Percentiles rank a stretch among this genome's conserved stretches.
These are phyloP conservation scores for Macrotis lagotis DNA, from an alignment of 2,113 vertebrate species.

Conservation along the genomic window DNA sequence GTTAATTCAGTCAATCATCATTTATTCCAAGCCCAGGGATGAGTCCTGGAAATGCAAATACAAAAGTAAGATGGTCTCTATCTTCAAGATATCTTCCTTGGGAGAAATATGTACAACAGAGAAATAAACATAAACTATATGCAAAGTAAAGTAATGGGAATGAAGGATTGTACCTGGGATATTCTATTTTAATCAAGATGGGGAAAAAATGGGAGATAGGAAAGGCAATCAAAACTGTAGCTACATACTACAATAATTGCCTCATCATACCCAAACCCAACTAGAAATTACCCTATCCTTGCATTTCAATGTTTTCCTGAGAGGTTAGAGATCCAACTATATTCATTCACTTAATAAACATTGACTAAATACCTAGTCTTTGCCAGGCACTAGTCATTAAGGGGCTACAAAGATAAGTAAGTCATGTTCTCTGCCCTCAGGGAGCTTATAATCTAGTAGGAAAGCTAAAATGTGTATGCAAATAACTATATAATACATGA, in stretches of 20 bases:
- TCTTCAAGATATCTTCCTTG: neutral
- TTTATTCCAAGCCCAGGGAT: neutral
- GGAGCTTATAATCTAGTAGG: neutral
- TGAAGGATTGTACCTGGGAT: neutral
- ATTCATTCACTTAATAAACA: neutral
- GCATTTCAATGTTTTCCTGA: neutral
- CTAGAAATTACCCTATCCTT: neutral
- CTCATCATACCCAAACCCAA: neutral
- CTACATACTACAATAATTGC: neutral
- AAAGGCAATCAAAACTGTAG: neutral
- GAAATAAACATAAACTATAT: neutral
- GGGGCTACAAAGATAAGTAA: neutral
- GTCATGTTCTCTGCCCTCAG: neutral
- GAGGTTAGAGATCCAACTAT: neutral
- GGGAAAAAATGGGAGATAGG: neutral
- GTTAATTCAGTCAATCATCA: neutral
- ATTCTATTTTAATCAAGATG: too few species aligned
- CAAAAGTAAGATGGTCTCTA: neutral
- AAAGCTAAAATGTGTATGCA: neutral
- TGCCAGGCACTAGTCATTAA: neutral
- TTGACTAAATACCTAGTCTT: neutral
- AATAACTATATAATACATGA: neutral
- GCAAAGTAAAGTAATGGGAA: neutral
- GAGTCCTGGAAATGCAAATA: neutral
- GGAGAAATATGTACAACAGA: neutral